These are phyloP conservation scores for Manacus vitellinus DNA, from an alignment of 2,113 vertebrate species.

Conservation along the genomic window DNA sequence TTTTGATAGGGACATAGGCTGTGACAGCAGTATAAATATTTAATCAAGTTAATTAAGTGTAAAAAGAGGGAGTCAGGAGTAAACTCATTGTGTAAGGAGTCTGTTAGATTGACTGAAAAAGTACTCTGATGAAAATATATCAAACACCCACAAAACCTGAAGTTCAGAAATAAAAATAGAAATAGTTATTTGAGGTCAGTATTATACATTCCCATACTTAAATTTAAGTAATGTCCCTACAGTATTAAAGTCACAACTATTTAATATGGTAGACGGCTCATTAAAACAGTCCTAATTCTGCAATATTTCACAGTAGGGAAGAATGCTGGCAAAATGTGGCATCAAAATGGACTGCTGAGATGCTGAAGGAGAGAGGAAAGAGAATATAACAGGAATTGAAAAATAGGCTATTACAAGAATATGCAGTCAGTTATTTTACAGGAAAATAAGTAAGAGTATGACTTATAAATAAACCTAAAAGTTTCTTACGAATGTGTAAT, in stretches of 20 bases:
- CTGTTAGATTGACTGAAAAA: background rate
- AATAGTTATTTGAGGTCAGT: background rate
- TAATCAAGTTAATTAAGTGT: slow-evolving; percentile 22
- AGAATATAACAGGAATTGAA: background rate
- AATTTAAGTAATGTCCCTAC: background rate
- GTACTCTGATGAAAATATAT: background rate
- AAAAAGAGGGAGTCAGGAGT: background rate
- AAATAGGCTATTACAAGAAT: background rate
- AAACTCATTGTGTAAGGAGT: background rate
- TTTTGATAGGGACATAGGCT: background rate
- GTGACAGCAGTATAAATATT: slow-evolving; percentile 44
- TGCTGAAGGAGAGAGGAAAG: background rate
- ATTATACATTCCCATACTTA: background rate
- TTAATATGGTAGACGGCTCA: background rate
- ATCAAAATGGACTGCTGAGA: background rate
- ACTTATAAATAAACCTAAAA: background rate
- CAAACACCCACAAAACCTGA: background rate
- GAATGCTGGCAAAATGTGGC: background rate
- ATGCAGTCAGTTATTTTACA: background rate
- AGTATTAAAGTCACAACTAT: background rate
- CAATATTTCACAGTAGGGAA: background rate
- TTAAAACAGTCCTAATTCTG: background rate
- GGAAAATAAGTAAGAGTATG: background rate
- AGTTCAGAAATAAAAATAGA: background rate
- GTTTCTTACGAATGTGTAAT: background rate